Percentiles rank a stretch among this genome's conserved stretches.
Conservation (phyloP, 2,113 vertebrate species). For the Ptyas mucosa region DNA sequence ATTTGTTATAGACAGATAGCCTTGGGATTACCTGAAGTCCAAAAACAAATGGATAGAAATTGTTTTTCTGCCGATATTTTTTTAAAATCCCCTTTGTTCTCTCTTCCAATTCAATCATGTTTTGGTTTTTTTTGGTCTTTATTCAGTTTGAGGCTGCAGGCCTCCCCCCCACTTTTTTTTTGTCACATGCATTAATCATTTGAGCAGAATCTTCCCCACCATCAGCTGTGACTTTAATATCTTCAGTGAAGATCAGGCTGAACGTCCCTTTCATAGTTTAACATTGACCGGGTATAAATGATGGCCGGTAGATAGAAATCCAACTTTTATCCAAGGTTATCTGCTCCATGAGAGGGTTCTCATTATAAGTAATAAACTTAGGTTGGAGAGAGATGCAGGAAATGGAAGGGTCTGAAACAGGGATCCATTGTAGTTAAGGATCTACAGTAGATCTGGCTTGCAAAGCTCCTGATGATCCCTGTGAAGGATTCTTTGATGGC, state of each 20-base stretch:
- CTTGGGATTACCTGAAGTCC: too few species aligned
- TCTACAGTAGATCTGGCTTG: background rate
- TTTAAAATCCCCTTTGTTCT: background rate
- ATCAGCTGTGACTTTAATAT: background rate
- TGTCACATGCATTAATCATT: background rate
- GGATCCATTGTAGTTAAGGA: background rate
- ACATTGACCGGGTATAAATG: background rate
- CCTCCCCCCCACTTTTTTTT: background rate
- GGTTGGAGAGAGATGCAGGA: background rate
- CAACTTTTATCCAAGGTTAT: background rate
- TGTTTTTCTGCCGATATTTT: background rate
- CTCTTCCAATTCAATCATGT: background rate
- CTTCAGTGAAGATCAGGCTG: background rate
- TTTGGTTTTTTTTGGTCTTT: background rate
- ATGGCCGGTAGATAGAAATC: background rate
- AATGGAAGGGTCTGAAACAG: background rate
- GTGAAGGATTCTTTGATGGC: background rate
- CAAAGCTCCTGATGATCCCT: background rate
- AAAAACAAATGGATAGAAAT: background rate
- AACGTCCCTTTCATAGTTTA: background rate
- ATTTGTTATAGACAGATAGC: too few species aligned
- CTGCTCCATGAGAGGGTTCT: background rate
- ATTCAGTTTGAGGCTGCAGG: background rate
- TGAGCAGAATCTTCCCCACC: background rate
- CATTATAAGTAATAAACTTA: background rate